Evolutionary conservation across 2,113 vertebrate species (phyloP), one percentile per base, ranked within the genome.

Genomic region (Thermophis baileyi): DNA sequence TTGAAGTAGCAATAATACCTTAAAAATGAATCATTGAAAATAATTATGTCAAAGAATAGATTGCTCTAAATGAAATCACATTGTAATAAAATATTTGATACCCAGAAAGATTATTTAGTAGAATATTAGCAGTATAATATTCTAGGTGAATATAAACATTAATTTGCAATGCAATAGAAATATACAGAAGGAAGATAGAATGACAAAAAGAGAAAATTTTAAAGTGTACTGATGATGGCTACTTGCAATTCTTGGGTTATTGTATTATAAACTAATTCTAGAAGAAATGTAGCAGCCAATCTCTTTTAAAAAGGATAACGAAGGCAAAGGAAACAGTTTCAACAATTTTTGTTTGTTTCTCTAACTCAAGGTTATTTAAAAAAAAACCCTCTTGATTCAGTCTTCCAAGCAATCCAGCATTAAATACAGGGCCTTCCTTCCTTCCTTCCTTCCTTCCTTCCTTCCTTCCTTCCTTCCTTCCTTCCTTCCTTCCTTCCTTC

Each of bases 151-250:
- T 74, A 74, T 35, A 35, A 63, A 46, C 46, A 69, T 53, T 63
- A 50, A 24, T 20, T 22, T 85, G 25, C 49, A 90, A 24, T 81
- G 47, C 5, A 35, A 3, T 35, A 16, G 35, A 81, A 40, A 44
- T 81, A 81, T 22, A 81, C 74, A 81, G 7, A 40, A 81, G 74
- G 35, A 40, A 40, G 74, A 44, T 81, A 81, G 35, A 81, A 81
- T 18, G 35, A 20, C 47, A 46, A 60, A 35, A 93, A 90, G 63
- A 90, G 22, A 87, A 35, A 87, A 49, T 4, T 74, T 93, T n/a
- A 54, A 22, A 91, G 85, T 44, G 85, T 44, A 95, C 91, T 91
- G 95, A 88, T 93, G 8, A 0, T 94, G 44, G 30, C 81, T 87
- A 35, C 35, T 86, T 40, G n/a, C 49, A 87, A 35, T 86, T 47